These are phyloP conservation scores for Peromyscus attwateri DNA, from an alignment of 2,797 vertebrate species.

Conservation along the genomic window DNA sequence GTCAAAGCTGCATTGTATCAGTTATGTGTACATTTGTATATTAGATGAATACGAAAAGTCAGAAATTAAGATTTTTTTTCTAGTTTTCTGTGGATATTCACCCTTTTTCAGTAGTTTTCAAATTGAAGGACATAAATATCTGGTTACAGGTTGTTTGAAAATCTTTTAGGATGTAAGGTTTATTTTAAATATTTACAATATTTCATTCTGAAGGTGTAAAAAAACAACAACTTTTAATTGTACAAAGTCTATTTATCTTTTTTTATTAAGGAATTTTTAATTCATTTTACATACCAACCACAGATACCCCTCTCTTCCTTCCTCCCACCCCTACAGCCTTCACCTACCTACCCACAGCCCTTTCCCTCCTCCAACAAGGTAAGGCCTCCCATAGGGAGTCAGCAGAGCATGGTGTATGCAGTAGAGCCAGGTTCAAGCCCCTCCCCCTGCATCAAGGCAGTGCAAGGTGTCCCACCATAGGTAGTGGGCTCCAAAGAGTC, in stretches of 20 bases:
- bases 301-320: too few species aligned
- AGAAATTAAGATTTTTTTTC: not conserved
- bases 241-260: not conserved
- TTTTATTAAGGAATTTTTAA: too few species aligned
- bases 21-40: not conserved
- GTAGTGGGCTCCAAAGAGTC: too few species aligned
- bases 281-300: too few species aligned
- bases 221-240: not conserved
- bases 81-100: not conserved
- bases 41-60: not conserved
- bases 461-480: too few species aligned
- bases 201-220: not conserved
- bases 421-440: too few species aligned
- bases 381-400: too few species aligned
- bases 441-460: too few species aligned
- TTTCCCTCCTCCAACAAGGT: too few species aligned
- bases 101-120: not conserved
- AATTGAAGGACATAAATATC: not conserved
- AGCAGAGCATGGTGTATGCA: too few species aligned
- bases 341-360: too few species aligned
- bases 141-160: not conserved
- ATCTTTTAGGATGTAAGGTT: not conserved
- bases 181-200: not conserved
- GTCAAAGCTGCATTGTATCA: not conserved
- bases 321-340: too few species aligned